A percentile compares a stretch with the other conserved stretches of the same genome.
These are phyloP conservation scores for Nephrocerus scutellatus DNA, from an alignment of 2,888 invertebrate genomes.

Conservation along the genomic window DNA sequence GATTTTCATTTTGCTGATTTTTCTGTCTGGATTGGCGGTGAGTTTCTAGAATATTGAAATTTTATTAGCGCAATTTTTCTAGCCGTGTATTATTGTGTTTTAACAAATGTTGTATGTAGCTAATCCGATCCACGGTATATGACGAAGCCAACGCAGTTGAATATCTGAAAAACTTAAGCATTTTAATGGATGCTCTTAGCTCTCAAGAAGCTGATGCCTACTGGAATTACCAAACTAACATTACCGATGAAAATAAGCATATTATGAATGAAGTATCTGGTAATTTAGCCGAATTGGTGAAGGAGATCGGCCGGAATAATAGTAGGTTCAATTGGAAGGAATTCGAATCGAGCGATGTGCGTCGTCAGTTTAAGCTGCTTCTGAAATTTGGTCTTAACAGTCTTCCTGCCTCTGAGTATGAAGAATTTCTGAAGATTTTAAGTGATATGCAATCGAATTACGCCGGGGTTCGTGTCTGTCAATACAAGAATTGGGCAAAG, in stretches of 20 bases:
- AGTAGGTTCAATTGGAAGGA: constrained; percentile 63
- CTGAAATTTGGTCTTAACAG: constrained; percentile 67
- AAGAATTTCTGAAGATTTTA: constrained; percentile 55
- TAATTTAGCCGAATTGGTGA: constrained; percentile 41
- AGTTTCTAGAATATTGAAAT: no score
- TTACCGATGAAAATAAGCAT: constrained; percentile 64
- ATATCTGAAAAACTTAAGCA: constrained; percentile 58
- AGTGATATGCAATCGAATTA: constrained; percentile 71
- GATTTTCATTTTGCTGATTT: no score
- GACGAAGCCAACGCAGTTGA: constrained; percentile 54
- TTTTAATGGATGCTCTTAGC: constrained; percentile 53
- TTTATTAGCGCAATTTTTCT: no score
- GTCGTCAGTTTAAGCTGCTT: constrained; percentile 68
- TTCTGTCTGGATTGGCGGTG: constrained; percentile 21
- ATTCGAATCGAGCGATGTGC: constrained; percentile 60
- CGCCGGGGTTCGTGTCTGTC: constrained; percentile 70
- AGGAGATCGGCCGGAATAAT: constrained; percentile 39
- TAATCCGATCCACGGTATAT: constrained; percentile 28
- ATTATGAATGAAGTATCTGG: constrained; percentile 42
- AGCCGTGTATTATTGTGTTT: no score
- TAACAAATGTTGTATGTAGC: no score
- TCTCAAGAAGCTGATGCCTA: constrained; percentile 56
- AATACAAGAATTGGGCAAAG: constrained; percentile 55
- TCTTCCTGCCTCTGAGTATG: constrained; percentile 61
- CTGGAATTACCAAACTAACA: constrained; percentile 74